phyloP scores from a whole-genome alignment of 2,888 invertebrate genomes.

The Steromphala cineraria region DNA sequence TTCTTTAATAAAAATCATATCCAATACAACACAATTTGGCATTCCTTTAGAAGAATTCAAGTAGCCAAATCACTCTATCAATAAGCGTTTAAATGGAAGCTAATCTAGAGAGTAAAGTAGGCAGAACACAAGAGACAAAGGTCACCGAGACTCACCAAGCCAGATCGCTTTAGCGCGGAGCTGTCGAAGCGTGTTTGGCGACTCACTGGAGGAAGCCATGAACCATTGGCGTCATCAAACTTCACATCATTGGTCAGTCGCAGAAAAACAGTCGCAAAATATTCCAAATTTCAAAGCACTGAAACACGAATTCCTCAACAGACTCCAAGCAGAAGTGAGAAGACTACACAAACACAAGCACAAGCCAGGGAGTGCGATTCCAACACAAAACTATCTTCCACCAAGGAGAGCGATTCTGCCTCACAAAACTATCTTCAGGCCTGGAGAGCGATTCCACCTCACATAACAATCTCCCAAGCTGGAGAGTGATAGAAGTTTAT shows the following conservation, averaged over 20 bases:
- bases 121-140: background rate
- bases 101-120: no score
- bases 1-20: no score
- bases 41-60: no score
- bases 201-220: constrained; percentile 12
- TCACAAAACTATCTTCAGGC: background rate
- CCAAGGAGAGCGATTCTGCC: background rate
- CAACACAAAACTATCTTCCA: no score
- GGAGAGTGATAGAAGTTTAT: background rate
- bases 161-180: constrained; percentile 17
- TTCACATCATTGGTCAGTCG: background rate
- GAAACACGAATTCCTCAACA: no score
- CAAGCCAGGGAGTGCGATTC: background rate
- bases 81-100: no score
- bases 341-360: background rate
- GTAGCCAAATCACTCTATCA: no score
- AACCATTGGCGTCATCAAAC: background rate
- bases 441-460: background rate
- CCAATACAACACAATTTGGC: no score
- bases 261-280: no score
- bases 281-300: no score
- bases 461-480: background rate
- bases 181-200: constrained; percentile 6
- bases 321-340: no score
- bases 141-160: background rate